Base-by-base conservation (phyloP, 2,888 invertebrate species). In the Mongoloraphidia duomilia region DNA sequence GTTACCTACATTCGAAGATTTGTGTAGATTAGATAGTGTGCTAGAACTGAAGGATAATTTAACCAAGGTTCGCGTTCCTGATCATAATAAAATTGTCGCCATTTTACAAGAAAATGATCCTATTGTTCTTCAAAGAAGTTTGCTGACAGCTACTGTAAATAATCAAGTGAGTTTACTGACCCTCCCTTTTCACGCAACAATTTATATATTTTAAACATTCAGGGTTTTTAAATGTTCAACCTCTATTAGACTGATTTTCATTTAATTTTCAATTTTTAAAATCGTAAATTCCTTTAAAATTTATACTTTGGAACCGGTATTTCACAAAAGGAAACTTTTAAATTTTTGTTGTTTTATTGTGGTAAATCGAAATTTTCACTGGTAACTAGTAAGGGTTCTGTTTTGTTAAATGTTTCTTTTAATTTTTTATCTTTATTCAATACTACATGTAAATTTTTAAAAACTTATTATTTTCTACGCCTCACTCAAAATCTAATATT, bases 21-120 rank as follows among this genome's bases (percentile, higher is more conserved):
- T 82, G 52, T 82, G 84, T 52, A 76, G 78, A 41, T 72, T 86
- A 52, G 85, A 86, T 68, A 71, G 73, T 46, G 74, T 82, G 59
- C 74, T 88, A 42, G 78, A 78, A 55, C 78, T 72, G 33, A 71
- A 14, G 17, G 42, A 43, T 34, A 34, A 17, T 42, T 34, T 79
- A 54, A 75, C 78, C 53, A 77, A 77, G 63, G 77, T 82, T 53
- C 70, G 76, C 56, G 71, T 78, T 50, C 80, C 82, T 11, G 82
- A 86, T 70, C 75, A 80, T 50, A 78, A 73, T 60, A 87, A 87
- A 70, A 80, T 89, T 65, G 76, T 83, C 61, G 88, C 88, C 69
- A 89, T 90, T 70, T 76, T 90, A 61, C 75, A 77, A 60, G 89
- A 90, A 74, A 79, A 79, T 59, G 84, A 85, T 70, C 82, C 85